A percentile compares a stretch with the other conserved stretches of the same genome.
phyloP scores from a whole-genome alignment of 37 sponge, comb jelly and placozoan genomes.

The Chondrosia reniformis region DNA sequence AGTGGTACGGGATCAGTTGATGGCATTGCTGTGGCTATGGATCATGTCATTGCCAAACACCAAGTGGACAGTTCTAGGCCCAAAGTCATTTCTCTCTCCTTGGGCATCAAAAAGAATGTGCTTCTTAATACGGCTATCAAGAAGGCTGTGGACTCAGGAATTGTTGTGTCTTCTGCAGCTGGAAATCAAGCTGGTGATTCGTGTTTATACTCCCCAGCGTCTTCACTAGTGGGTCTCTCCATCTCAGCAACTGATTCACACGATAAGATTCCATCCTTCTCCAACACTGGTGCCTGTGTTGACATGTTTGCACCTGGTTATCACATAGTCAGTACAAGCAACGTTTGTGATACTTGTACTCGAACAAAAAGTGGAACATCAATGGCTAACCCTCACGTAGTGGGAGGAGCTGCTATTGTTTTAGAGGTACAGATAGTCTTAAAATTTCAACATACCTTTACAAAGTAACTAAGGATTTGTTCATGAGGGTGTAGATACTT shows the following conservation, averaged over 20 bases:
- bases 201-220: constrained; percentile 61
- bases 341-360: constrained; percentile 46
- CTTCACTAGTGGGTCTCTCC: constrained; percentile 40
- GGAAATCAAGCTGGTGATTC: constrained; percentile 68
- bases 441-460: too few species aligned
- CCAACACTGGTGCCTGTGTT: constrained; percentile 64
- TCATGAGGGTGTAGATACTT: too few species aligned
- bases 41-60: constrained; percentile 40
- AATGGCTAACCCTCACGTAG: constrained; percentile 75
- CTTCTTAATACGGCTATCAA: constrained; percentile 34
- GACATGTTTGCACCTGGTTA: constrained; percentile 74
- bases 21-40: constrained; percentile 60
- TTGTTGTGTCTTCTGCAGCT: constrained; percentile 55
- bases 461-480: too few species aligned
- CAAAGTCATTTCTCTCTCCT: constrained; percentile 60
- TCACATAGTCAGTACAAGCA: constrained; percentile 40
- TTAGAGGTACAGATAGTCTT: constrained; percentile 5
- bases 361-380: constrained; percentile 66
- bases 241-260: constrained; percentile 55
- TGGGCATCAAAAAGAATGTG: constrained; percentile 49
- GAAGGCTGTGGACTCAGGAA: constrained; percentile 24
- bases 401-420: constrained; percentile 64
- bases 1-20: constrained; percentile 61
- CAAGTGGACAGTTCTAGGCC: constrained; percentile 2
- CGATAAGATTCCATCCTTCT: constrained; percentile 40